Conservation (phyloP, 1,140 invertebrate species). For the Drosophila burlai region DNA sequence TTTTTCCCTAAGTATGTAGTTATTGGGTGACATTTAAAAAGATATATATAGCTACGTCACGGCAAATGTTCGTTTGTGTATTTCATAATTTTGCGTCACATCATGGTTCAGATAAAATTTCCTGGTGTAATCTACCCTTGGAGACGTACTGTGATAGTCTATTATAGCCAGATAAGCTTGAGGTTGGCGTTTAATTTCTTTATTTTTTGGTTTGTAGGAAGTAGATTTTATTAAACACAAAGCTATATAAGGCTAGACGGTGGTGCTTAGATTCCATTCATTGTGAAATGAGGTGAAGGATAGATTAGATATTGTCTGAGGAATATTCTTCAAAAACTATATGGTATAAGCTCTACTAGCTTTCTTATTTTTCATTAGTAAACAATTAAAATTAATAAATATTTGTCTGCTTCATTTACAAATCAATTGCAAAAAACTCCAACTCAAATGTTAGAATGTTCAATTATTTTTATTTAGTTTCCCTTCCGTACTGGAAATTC, state of each 20-base stretch:
- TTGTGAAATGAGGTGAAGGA: conserved; percentile 12
- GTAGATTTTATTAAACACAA: background rate
- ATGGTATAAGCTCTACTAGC: background rate
- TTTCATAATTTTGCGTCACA: conserved; percentile 48
- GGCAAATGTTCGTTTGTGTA: conserved; percentile 3
- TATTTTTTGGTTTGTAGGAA: background rate
- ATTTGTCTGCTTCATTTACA: background rate
- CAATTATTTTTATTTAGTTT: conserved; percentile 21
- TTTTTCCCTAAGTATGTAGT: conserved; percentile 15
- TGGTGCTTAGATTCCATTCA: background rate
- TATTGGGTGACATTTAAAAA: conserved; percentile 18
- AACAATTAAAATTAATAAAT: conserved; percentile 2
- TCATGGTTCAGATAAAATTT: conserved; percentile 34
- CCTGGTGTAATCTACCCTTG: conserved; percentile 17
- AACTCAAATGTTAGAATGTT: conserved; percentile 19
- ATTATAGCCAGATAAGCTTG: conserved; percentile 18
- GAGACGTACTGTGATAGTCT: conserved; percentile 2
- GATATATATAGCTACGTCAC: conserved; percentile 28
- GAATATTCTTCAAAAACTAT: background rate
- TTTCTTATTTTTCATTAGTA: background rate
- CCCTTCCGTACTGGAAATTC: conserved; percentile 29
- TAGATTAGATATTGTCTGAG: background rate
- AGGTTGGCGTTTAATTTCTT: conserved; percentile 15
- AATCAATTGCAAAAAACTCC: conserved; percentile 16
- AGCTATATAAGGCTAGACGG: background rate